Evolutionary conservation across 2,888 invertebrate species (phyloP), one percentile per base, ranked within the genome.

Genomic region (Cepaea hortensis): DNA sequence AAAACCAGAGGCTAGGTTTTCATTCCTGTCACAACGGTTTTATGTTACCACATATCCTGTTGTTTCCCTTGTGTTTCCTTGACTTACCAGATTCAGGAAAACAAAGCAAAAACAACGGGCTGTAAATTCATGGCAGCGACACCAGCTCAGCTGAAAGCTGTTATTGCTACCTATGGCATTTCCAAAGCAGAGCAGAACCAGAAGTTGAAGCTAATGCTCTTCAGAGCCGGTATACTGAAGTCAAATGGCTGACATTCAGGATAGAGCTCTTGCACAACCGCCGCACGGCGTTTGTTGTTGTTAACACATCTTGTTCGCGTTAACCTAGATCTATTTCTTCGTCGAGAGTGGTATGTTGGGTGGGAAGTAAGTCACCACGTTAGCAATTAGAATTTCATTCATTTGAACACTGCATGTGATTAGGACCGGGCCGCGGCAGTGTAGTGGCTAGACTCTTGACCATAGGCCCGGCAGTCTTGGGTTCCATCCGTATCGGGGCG

Each of bases 151-250:
- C 20, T 61, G 55, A 61, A 4, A 61, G 61, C 3, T 79, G 77
- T 79, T 79, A 13, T 79, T 55, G 15, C 55, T 61, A 79, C 77
- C 11, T 23, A 23, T 79, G 77, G 61, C 77, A 79, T 79, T 79
- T 79, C 77, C 77, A n/a, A 79, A 48, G 18, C 3, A 23, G 77
- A 79, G 23, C 23, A n/a, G 20, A 20, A 61, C 61, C 77, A 79
- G 68, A 68, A 68, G 77, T 79, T 61, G 20, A 13, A 13, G n/a
- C 50, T 61, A 79, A 79, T 11, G 6, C 23, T 61, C n/a, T 4
- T 9, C 77, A 79, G 61, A 79, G 61, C 6, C 3, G 3, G 23
- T 18, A 23, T 9, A 13, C 46, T 79, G 23, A 13, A 11, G 55
- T 55, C 13, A 61, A n/a, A n/a, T 18, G 61, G n/a, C 23, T 7